phyloP scores from a whole-genome alignment of 2,797 vertebrate species.

The Falco rusticolus region DNA sequence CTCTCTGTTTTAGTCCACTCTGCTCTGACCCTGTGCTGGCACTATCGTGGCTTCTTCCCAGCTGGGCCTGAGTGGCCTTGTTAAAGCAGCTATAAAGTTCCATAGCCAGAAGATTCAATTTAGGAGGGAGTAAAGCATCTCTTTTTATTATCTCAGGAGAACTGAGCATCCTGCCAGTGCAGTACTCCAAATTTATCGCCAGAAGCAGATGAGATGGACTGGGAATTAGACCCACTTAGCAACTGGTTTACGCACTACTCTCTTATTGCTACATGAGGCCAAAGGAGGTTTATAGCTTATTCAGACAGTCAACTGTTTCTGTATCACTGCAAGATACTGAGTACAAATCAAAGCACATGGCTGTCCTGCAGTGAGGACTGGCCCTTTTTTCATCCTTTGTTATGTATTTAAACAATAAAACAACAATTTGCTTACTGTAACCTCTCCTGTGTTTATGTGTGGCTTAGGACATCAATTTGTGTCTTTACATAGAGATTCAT shows the following conservation, averaged over 20 bases:
- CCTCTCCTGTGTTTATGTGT: neutral
- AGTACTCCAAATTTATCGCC: neutral
- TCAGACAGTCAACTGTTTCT: constrained; percentile 25
- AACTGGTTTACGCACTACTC: neutral
- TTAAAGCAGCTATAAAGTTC: neutral
- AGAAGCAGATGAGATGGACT: neutral
- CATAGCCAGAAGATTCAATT: constrained; percentile 12
- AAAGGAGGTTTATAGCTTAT: constrained; percentile 24
- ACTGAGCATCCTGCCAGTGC: neutral
- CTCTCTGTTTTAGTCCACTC: neutral
- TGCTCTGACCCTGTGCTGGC: neutral
- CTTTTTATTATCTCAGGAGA: neutral
- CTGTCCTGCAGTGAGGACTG: neutral
- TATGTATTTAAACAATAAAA: neutral
- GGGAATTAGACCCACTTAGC: constrained; percentile 30
- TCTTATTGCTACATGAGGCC: neutral
- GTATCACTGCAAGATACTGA: neutral
- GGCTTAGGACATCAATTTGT: neutral
- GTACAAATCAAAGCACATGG: neutral
- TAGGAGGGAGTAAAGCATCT: neutral
- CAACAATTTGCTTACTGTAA: neutral
- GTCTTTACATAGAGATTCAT: neutral
- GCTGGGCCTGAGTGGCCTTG: neutral
- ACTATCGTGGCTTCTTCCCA: neutral
- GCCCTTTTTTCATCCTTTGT: neutral